phyloP scores from a whole-genome alignment of 2,888 invertebrate species.

The Podabrus alpinus region DNA sequence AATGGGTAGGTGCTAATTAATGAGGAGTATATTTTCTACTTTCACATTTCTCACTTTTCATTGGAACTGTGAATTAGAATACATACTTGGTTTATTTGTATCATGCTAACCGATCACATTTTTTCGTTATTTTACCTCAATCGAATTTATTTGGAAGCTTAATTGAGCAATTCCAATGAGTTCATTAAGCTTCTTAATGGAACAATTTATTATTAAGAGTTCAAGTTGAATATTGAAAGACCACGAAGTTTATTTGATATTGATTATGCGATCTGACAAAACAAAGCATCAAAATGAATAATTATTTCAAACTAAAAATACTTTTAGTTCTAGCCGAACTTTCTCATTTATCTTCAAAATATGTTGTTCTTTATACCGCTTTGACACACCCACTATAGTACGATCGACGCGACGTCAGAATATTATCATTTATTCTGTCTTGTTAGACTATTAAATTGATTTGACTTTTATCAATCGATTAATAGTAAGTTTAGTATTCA shows the following conservation, averaged over 20 bases:
- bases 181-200: background rate
- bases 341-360: constrained; percentile 15
- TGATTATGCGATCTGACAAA: background rate
- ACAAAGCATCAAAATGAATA: constrained; percentile 23
- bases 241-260: background rate
- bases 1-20: background rate
- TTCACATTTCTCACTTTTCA: background rate
- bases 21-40: background rate
- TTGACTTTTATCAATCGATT: background rate
- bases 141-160: background rate
- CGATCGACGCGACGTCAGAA: background rate
- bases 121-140: no score
- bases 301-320: constrained; percentile 23
- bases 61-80: background rate
- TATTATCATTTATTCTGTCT: background rate
- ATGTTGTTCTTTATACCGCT: constrained; percentile 9
- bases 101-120: no score
- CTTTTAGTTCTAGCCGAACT: constrained; percentile 3
- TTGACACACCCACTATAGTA: constrained; percentile 10
- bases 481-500: background rate
- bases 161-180: no score
- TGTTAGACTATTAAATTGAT: background rate
- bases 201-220: background rate
- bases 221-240: background rate
- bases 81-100: background rate